phyloP scores from a whole-genome alignment of 1,140 invertebrate genomes.

The Aphelinus atriplicis region DNA sequence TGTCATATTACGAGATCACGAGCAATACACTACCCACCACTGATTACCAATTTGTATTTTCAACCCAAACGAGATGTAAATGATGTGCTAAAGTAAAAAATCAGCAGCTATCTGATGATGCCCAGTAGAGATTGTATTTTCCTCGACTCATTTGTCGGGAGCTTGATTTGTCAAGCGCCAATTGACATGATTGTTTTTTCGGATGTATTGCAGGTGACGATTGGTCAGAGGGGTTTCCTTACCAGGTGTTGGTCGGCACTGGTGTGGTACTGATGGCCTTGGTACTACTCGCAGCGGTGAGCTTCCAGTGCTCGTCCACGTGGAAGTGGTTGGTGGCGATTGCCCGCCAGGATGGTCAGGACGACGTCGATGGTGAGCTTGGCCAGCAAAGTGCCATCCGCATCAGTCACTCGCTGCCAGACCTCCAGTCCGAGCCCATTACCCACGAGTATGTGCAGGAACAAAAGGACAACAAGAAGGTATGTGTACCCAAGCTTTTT shows the following conservation, averaged over 20 bases:
- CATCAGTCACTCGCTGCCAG: constrained; percentile 79
- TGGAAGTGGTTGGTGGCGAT: constrained; percentile 75
- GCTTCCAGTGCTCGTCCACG: constrained; percentile 76
- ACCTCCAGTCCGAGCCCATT: constrained; percentile 76
- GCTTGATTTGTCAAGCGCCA: too few relatives aligned
- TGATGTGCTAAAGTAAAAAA: too few relatives aligned
- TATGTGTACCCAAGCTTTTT: constrained; percentile 47
- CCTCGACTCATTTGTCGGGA: too few relatives aligned
- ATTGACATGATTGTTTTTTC: too few relatives aligned
- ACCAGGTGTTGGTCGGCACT: constrained; percentile 67
- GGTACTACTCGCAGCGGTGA: constrained; percentile 74
- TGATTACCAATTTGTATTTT: too few relatives aligned
- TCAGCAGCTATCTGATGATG: too few relatives aligned
- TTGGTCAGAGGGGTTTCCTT: constrained; percentile 63
- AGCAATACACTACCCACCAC: too few relatives aligned
- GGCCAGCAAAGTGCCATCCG: constrained; percentile 75
- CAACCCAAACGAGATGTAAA: too few relatives aligned
- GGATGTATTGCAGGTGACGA: constrained; percentile 51
- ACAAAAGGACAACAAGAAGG: constrained; percentile 77
- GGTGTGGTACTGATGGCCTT: constrained; percentile 72
- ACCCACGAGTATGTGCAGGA: constrained; percentile 79
- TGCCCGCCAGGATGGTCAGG: constrained; percentile 64
- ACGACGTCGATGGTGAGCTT: constrained; percentile 69
- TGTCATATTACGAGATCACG: too few relatives aligned
- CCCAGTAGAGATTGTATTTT: too few relatives aligned